These are phyloP conservation scores for Busseola fusca DNA, from an alignment of 2,888 invertebrate genomes.

Conservation along the genomic window DNA sequence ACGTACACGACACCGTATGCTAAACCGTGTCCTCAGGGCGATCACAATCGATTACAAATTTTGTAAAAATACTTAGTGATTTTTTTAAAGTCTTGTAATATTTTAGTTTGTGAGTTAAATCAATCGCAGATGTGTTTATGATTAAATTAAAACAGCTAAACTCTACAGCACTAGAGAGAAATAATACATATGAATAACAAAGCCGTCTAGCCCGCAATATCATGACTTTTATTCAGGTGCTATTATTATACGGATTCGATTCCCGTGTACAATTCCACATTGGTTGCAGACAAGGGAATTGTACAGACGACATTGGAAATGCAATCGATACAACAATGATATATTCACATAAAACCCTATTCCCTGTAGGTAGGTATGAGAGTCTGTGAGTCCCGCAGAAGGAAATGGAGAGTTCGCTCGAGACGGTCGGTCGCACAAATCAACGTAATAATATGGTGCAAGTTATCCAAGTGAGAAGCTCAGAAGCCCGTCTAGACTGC, in stretches of 20 bases:
- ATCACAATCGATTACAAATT: too few species aligned
- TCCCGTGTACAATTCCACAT: slow-evolving; percentile 39
- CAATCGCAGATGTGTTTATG: too few species aligned
- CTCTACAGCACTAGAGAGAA: neutral
- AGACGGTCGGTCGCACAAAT: slow-evolving; percentile 74
- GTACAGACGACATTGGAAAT: slow-evolving; percentile 60
- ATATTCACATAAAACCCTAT: slow-evolving; percentile 47
- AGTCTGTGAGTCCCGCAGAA: slow-evolving; percentile 29
- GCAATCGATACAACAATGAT: slow-evolving; percentile 58
- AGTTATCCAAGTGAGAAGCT: slow-evolving; percentile 69
- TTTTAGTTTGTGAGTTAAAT: too few species aligned
- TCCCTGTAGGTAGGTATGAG: slow-evolving; percentile 18
- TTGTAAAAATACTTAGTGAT: too few species aligned
- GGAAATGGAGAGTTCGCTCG: slow-evolving; percentile 46
- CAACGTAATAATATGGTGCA: slow-evolving; percentile 76
- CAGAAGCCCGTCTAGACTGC: slow-evolving; percentile 71
- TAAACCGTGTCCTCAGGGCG: too few species aligned
- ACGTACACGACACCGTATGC: too few species aligned
- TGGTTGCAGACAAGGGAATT: slow-evolving; percentile 55
- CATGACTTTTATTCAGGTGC: slow-evolving; percentile 38
- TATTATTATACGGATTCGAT: slow-evolving; percentile 41
- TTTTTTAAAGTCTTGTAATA: too few species aligned
- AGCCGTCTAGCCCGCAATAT: slow-evolving; percentile 10
- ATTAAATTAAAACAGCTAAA: too few species aligned
- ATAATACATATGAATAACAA: slow-evolving; percentile 6